These are phyloP conservation scores for Aphodius granarius DNA, from an alignment of 2,888 invertebrate genomes.

Conservation along the genomic window DNA sequence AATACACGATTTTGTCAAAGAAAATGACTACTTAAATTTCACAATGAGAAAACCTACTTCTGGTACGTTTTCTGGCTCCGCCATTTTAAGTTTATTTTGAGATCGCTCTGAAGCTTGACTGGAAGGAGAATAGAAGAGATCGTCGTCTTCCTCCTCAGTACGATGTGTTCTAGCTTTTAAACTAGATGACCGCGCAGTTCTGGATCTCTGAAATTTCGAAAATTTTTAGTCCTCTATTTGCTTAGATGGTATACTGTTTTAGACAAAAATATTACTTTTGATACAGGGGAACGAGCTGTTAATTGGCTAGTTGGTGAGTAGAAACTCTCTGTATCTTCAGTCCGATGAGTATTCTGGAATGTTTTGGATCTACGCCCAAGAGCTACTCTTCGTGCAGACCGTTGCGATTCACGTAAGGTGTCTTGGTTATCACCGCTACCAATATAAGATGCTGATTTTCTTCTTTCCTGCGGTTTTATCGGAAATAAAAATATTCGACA, in stretches of 20 bases:
- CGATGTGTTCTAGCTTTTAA: slow-evolving; percentile 18
- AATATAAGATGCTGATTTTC: slow-evolving; percentile 9
- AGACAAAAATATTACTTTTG: not conserved
- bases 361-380: not conserved
- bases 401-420: slow-evolving; percentile 4
- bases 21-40: not conserved
- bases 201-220: not conserved
- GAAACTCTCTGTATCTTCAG: slow-evolving; percentile 34
- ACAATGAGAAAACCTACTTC: slow-evolving; percentile 5
- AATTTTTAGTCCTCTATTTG: not conserved
- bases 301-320: slow-evolving; percentile 37
- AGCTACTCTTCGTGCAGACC: not conserved
- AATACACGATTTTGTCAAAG: not conserved
- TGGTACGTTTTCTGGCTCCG: slow-evolving; percentile 19
- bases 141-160: slow-evolving; percentile 32
- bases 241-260: not conserved
- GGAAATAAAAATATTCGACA: not conserved
- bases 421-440: slow-evolving; percentile 21
- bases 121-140: slow-evolving; percentile 40
- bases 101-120: slow-evolving; percentile 24
- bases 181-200: not conserved
- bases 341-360: not conserved
- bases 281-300: not conserved
- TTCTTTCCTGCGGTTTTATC: slow-evolving; percentile 1
- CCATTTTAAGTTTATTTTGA: slow-evolving; percentile 23